These are phyloP conservation scores for Drosophila miranda DNA, from an alignment of 1,140 invertebrate species.

Conservation along the genomic window DNA sequence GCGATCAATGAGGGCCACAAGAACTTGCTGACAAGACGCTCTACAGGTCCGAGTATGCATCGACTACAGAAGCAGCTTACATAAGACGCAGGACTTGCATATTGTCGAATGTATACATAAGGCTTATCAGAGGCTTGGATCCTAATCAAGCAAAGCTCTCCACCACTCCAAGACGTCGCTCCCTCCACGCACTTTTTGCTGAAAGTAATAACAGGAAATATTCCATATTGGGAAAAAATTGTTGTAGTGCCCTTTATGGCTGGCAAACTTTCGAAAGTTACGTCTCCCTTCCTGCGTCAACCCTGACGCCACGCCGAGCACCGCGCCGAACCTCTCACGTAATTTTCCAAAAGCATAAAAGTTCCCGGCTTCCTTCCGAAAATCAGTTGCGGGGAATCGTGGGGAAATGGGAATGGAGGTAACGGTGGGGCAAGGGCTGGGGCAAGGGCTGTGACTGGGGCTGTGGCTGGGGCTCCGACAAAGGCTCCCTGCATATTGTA, in stretches of 20 bases:
- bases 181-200: neutral
- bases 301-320: neutral
- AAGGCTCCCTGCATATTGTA: conserved; percentile 65
- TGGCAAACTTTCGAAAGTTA: conserved; percentile 65
- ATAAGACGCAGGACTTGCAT: too few relatives aligned
- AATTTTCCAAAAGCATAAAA: conserved; percentile 76
- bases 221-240: conserved; percentile 46
- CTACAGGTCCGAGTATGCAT: too few relatives aligned
- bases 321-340: conserved; percentile 43
- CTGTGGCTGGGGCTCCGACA: conserved; percentile 11
- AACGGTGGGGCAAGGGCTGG: neutral
- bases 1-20: too few relatives aligned
- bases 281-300: conserved; percentile 1
- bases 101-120: too few relatives aligned
- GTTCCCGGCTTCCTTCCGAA: conserved; percentile 52
- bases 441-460: too few relatives aligned
- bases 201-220: conserved; percentile 45
- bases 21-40: too few relatives aligned
- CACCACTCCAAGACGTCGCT: neutral
- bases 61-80: too few relatives aligned
- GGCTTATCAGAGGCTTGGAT: neutral
- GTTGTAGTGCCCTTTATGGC: conserved; percentile 61
- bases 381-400: conserved; percentile 11
- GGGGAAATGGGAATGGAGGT: too few relatives aligned
- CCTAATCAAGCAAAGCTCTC: conserved; percentile 7